Percentiles rank a stretch among this genome's conserved stretches.
These are phyloP conservation scores for Hemibagrus guttatus DNA, from an alignment of 2,797 vertebrate genomes.

Conservation along the genomic window DNA sequence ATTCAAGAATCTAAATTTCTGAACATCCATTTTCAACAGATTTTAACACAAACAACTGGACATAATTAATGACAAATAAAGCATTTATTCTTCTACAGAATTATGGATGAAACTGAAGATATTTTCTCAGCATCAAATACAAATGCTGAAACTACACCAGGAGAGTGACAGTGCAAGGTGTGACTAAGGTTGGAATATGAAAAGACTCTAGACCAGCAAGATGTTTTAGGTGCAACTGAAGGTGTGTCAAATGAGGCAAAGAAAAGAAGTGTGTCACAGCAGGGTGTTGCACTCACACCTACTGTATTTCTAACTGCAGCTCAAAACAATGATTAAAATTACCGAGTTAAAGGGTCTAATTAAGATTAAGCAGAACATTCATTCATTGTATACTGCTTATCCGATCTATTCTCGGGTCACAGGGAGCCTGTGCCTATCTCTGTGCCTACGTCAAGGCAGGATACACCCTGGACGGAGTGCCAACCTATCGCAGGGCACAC, in stretches of 20 bases:
- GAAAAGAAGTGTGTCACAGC: background rate
- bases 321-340: background rate
- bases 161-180: background rate
- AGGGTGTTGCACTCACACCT: slow-evolving; percentile 5
- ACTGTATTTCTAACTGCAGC: background rate
- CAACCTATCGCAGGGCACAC: too few species aligned
- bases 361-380: background rate
- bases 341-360: background rate
- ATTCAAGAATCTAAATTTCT: background rate
- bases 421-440: too few species aligned
- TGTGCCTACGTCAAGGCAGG: too few species aligned
- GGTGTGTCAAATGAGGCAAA: slow-evolving; percentile 15
- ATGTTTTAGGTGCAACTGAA: slow-evolving; percentile 20
- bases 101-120: background rate
- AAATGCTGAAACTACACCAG: background rate
- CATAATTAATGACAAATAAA: background rate
- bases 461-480: too few species aligned
- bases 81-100: background rate
- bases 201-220: slow-evolving; percentile 22
- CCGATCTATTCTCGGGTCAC: too few species aligned
- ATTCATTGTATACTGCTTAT: too few species aligned
- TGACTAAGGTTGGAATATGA: slow-evolving; percentile 15
- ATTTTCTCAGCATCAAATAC: background rate
- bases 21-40: background rate
- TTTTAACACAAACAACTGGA: background rate